Evolutionary conservation across 2,888 invertebrate species (phyloP), one percentile per base, ranked within the genome.

Genomic region (Eupithecia abbreviata): DNA sequence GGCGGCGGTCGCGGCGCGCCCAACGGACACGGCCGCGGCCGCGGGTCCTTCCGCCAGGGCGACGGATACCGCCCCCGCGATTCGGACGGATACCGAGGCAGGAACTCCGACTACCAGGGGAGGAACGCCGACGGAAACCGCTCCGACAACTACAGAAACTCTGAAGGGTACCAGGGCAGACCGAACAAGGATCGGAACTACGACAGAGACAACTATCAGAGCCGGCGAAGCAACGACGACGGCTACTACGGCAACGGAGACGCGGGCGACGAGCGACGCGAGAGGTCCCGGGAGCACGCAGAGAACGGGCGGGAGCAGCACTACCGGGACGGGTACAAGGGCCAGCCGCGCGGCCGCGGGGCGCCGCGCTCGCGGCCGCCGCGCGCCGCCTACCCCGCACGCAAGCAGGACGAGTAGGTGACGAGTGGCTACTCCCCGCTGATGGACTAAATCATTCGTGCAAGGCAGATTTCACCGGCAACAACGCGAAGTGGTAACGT

Each of bases 401-500:
- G 94, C 83, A 90, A 95, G 88, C 89, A 93, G 79, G 91, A 93
- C 80, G 81, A 79, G 75, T 77, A 78, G 79, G 85, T 83, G 85
- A n/a, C 51, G 13, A 13, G 51, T 51, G 49, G 15, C 51, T 51
- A 51, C 80, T 82, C 84, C 83, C 84, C 79, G 80, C 79, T 88
- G 86, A 91, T 85, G 90, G 92, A 93, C 94, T 90, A 92, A 93
- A 93, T 93, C 91, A 92, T 93, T 96, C 94, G 96, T 96, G 96
- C 95, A 96, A 96, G 96, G 96, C 96, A 96, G 95, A 96, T 96
- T 96, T 96, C 96, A 96, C 96, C 95, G 96, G 96, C 96, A 96
- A 96, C 96, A 96, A 96, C 96, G 94, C 89, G 92, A 91, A 91
- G 92, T 92, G 93, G 92, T 90, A 90, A 90, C 89, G 92, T 93